phyloP scores from a whole-genome alignment of 1,140 invertebrate species.

The Drosophila kepulauana region DNA sequence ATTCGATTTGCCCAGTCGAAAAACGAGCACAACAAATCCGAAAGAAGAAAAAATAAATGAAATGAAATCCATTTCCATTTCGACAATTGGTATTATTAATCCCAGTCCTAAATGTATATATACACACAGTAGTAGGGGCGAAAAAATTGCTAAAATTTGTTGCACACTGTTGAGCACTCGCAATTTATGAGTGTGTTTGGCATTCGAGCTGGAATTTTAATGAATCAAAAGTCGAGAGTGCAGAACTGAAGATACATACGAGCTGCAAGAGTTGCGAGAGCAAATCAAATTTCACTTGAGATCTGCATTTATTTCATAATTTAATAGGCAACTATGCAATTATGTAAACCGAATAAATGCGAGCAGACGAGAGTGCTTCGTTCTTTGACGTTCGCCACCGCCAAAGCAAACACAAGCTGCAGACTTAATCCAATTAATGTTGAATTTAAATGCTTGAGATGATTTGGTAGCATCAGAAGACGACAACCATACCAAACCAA shows the following conservation, averaged over 20 bases:
- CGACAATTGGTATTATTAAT: constrained; percentile 1
- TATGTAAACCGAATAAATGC: constrained; percentile 62
- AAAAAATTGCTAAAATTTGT: neutral
- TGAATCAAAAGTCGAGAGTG: neutral
- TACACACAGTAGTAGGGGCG: no score
- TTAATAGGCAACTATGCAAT: constrained; percentile 63
- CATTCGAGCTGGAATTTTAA: neutral
- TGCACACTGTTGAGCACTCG: neutral
- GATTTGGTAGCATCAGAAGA: constrained; percentile 45
- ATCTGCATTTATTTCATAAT: constrained; percentile 46
- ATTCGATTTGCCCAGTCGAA: constrained; percentile 14
- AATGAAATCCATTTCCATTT: no score
- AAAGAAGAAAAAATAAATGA: neutral
- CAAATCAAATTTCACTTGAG: constrained; percentile 14
- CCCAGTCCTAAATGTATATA: neutral
- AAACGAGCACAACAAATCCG: neutral
- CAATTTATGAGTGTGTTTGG: neutral
- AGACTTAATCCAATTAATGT: constrained; percentile 80
- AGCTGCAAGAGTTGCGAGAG: neutral
- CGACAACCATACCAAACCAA: neutral
- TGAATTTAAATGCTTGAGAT: constrained; percentile 77
- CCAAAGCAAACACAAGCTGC: constrained; percentile 48
- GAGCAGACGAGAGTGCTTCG: neutral
- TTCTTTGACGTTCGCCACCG: neutral
- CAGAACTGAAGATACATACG: no score